Percentiles rank a stretch among this genome's conserved stretches.
phyloP scores from a whole-genome alignment of 2,888 invertebrate species.

The Pedicia rivosa region DNA sequence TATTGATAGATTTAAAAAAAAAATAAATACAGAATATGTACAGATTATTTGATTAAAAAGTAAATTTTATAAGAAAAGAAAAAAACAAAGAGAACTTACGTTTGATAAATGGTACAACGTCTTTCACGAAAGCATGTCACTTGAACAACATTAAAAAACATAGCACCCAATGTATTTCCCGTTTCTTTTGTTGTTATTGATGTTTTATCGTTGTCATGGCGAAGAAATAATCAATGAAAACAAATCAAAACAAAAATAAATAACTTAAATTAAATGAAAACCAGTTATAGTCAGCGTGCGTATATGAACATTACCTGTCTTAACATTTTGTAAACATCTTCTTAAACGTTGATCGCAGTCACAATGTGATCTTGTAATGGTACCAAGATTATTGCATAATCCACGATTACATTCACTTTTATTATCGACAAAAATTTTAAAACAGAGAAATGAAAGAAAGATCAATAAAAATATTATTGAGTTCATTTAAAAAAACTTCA shows the following conservation, averaged over 20 bases:
- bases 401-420: slow-evolving; percentile 43
- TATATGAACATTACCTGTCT: slow-evolving; percentile 34
- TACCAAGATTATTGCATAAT: slow-evolving; percentile 47
- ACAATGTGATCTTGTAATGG: slow-evolving; percentile 55
- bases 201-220: not conserved
- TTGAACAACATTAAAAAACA: slow-evolving; percentile 60
- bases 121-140: slow-evolving; percentile 54
- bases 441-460: no score
- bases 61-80: no score
- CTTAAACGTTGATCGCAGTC: slow-evolving; percentile 57
- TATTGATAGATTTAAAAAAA: no score
- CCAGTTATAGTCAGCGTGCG: no score
- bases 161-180: slow-evolving; percentile 53
- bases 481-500: no score
- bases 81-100: slow-evolving; percentile 28
- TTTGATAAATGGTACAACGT: slow-evolving; percentile 44
- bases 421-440: no score
- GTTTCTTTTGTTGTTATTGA: slow-evolving; percentile 29
- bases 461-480: no score
- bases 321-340: slow-evolving; percentile 46
- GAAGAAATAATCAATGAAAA: no score
- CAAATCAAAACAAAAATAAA: no score
- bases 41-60: slow-evolving; percentile 7
- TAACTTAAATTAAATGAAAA: no score
- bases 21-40: slow-evolving; percentile 8